phyloP scores from a whole-genome alignment of 1,140 invertebrate species.

The Solenopsis fugax region DNA sequence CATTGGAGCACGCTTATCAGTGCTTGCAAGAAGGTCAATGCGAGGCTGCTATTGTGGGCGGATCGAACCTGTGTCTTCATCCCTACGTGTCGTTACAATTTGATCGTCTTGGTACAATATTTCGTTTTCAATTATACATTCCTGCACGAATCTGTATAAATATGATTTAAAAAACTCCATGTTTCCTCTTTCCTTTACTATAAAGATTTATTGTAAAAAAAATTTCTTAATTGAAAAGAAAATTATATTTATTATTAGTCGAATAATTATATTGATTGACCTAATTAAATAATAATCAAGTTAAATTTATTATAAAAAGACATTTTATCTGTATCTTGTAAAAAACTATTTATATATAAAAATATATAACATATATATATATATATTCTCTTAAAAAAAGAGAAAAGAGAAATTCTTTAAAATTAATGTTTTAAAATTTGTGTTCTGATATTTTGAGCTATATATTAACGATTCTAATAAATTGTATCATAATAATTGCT shows the following conservation, averaged over 20 bases:
- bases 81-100: slow-evolving; percentile 95
- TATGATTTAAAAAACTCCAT: not conserved
- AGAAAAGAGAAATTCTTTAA: not conserved
- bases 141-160: not conserved
- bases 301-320: not conserved
- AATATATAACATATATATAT: too few relatives aligned
- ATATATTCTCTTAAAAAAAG: not conserved
- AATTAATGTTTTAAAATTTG: too few relatives aligned
- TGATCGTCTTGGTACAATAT: slow-evolving; percentile 82
- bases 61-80: slow-evolving; percentile 94
- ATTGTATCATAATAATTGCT: not conserved
- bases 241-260: not conserved
- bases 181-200: not conserved
- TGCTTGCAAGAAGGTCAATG: slow-evolving; percentile 92
- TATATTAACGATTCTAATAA: too few relatives aligned
- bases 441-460: not conserved
- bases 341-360: not conserved
- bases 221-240: not conserved
- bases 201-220: not conserved
- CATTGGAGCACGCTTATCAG: slow-evolving; percentile 93
- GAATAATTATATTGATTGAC: not conserved
- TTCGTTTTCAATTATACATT: not conserved
- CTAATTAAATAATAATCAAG: not conserved
- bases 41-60: slow-evolving; percentile 95
- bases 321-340: not conserved